These are phyloP conservation scores for Dorcus parallelipipedus DNA, from an alignment of 2,888 invertebrate genomes.

Conservation along the genomic window DNA sequence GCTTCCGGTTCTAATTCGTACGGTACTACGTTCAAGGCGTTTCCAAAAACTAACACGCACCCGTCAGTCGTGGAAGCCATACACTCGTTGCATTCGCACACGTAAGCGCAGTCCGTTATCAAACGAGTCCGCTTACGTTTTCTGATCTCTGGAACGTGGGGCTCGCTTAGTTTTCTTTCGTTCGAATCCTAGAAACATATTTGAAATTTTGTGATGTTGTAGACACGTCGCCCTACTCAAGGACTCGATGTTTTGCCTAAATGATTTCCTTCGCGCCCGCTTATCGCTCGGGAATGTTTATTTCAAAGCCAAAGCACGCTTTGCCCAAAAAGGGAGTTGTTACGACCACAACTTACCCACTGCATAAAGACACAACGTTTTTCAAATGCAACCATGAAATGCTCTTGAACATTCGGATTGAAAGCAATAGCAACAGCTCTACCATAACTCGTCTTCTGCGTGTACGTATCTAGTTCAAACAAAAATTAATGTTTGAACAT, in stretches of 20 bases:
- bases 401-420: constrained; percentile 43
- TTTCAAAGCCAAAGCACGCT: no score
- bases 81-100: constrained; percentile 51
- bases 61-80: constrained; percentile 54
- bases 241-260: no score
- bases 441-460: constrained; percentile 27
- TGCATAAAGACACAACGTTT: constrained; percentile 41
- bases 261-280: no score
- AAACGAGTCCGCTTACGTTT: constrained; percentile 43
- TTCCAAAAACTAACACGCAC: constrained; percentile 52
- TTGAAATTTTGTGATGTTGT: no score
- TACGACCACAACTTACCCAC: constrained; percentile 39
- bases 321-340: no score
- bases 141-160: constrained; percentile 35
- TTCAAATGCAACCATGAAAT: constrained; percentile 48
- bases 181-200: no score
- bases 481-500: not conserved
- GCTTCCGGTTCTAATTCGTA: constrained; percentile 27
- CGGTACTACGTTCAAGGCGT: constrained; percentile 48
- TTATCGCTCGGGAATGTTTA: no score
- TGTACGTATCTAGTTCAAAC: constrained; percentile 18
- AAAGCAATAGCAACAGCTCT: constrained; percentile 40
- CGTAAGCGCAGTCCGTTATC: constrained; percentile 54
- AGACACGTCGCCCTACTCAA: no score
- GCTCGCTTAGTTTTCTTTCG: no score